A percentile compares a stretch with the other conserved stretches of the same genome.
phyloP scores from a whole-genome alignment of 1,140 invertebrate species.

The Coelopa frigida region DNA sequence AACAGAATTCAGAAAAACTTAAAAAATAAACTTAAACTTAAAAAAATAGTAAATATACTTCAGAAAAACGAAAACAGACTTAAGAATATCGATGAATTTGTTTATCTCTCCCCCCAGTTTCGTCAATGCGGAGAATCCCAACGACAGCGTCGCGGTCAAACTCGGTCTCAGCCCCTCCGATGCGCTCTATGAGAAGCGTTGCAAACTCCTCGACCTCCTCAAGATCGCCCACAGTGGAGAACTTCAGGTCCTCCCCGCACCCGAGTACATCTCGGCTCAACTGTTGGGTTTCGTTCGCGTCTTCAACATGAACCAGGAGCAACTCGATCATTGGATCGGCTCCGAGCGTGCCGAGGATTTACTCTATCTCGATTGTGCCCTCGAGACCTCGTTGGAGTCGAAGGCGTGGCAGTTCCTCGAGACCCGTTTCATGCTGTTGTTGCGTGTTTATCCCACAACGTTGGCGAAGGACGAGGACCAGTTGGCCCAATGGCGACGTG shows the following conservation, averaged over 20 bases:
- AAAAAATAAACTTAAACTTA: too few relatives aligned
- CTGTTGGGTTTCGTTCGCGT: slow-evolving; percentile 73
- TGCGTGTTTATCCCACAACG: slow-evolving; percentile 58
- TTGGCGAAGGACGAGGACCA: slow-evolving; percentile 48
- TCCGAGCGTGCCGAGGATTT: slow-evolving; percentile 50
- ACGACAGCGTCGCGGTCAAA: slow-evolving; percentile 62
- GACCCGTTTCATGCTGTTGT: slow-evolving; percentile 57
- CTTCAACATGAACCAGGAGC: slow-evolving; percentile 71
- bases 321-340: slow-evolving; percentile 55
- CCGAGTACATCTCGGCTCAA: slow-evolving; percentile 43
- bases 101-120: slow-evolving; percentile 52
- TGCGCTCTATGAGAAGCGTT: slow-evolving; percentile 53
- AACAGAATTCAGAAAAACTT: too few relatives aligned
- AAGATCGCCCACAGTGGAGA: slow-evolving; percentile 54
- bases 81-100: too few relatives aligned
- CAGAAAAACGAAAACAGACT: too few relatives aligned
- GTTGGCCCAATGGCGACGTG: slow-evolving; percentile 29
- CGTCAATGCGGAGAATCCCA: slow-evolving; percentile 67
- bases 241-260: slow-evolving; percentile 51
- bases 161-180: slow-evolving; percentile 77
- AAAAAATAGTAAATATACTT: too few relatives aligned
- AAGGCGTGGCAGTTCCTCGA: slow-evolving; percentile 63
- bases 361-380: slow-evolving; percentile 51
- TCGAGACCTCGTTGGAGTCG: slow-evolving; percentile 57
- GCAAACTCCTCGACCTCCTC: slow-evolving; percentile 53